Conservation (phyloP, 2,113 vertebrate genomes). For the Labeo rohita region DNA sequence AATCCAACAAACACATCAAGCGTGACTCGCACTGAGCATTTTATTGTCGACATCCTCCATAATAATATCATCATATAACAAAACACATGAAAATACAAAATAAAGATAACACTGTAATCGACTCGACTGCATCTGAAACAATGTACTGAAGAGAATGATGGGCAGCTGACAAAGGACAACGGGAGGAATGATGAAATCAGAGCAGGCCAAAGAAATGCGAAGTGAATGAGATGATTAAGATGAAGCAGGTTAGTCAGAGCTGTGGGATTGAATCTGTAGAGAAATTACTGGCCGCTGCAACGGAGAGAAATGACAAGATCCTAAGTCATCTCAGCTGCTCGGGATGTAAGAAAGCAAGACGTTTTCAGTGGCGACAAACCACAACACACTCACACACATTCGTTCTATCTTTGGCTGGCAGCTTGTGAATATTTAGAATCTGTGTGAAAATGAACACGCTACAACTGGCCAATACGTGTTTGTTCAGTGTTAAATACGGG, state of each 20-base stretch:
- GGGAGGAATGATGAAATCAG: constrained; percentile 25
- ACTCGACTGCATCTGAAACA: constrained; percentile 60
- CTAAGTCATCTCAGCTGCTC: too few relatives aligned
- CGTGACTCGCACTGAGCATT: constrained; percentile 45
- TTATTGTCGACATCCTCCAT: constrained; percentile 68
- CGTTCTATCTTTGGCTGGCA: not conserved
- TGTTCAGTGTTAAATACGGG: not conserved
- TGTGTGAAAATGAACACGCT: not conserved
- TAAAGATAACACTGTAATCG: constrained; percentile 70
- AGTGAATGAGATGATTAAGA: not conserved
- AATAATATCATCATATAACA: constrained; percentile 66
- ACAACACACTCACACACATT: not conserved
- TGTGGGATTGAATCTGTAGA: not conserved
- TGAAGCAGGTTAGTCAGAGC: not conserved
- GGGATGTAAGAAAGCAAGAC: too few relatives aligned
- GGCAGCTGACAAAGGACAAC: not conserved
- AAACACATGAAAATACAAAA: constrained; percentile 58
- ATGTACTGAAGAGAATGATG: constrained; percentile 46
- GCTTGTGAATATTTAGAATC: not conserved
- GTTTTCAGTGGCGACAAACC: too few relatives aligned
- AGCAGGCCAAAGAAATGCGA: not conserved
- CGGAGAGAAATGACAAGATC: too few relatives aligned
- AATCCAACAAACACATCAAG: not conserved
- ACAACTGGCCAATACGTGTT: not conserved
- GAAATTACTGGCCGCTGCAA: not conserved